Base-by-base conservation (phyloP, 2,888 invertebrate genomes). In the Gastrophysa polygoni region DNA sequence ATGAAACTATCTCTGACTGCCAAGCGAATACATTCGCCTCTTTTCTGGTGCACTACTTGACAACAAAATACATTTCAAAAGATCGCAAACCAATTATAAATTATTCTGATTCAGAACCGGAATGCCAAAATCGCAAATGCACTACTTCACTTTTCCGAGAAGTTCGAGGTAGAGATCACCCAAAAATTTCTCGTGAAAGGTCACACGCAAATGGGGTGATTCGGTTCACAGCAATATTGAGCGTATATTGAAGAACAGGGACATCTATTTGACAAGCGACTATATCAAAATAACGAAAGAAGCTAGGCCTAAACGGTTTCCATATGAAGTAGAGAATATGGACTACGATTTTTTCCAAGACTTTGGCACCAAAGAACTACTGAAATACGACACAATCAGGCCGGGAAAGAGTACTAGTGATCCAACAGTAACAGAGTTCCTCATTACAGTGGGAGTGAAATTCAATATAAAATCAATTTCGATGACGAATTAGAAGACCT, bases 101-200 rank as follows among this genome's bases (percentile, higher is more conserved):
- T 14, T 47, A 57, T 47, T 56, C 56, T n/a, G 56, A 56, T 17
- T 46, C 56, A 56, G 46, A 56, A 56, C 46, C 38, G 52, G 8
- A 52, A 52, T 8, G 16, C 14, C 3, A 17, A 17, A 14, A 11
- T 52, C 17, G 29, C 52, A 2, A 38, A 52, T 18, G 38, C 29
- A 16, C 20, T 52, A 8, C 52, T 24, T 18, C 10, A 54, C n/a
- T 38, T 21, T 54, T 18, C 43, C 17, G n/a, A 38, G 16, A 44
- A 44, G 6, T 29, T 64, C 14, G 21, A 55, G 16, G 46, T 64
- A 4, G 18, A 29, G 7, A 55, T 64, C n/a, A 55, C 48, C 7
- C 66, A 66, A 48, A 66, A 57, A 57, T 65, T 55, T 48, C 48
- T 63, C 7, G 49, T 21, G 20, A 18, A 18, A 38, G 57, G 48